Evolutionary conservation across 2,888 invertebrate species (phyloP).

Genomic region (Oligia strigilis): DNA sequence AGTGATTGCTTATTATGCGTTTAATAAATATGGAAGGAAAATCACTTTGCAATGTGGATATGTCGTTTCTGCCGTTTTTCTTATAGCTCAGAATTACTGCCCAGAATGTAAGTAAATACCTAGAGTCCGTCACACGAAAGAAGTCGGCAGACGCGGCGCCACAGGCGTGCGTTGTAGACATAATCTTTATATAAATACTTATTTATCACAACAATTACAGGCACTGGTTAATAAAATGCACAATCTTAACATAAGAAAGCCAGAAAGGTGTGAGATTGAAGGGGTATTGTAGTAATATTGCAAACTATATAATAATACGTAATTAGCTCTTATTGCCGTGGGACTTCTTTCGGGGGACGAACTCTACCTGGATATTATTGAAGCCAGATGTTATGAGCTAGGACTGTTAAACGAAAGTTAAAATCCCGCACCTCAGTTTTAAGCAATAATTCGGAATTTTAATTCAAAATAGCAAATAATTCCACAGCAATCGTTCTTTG

Average conservation of each 20-base stretch:
- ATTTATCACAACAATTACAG: no score
- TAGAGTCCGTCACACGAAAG: background rate
- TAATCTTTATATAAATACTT: background rate
- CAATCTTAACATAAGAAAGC: no score
- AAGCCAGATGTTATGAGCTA: no score
- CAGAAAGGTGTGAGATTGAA: background rate
- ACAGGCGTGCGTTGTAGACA: background rate
- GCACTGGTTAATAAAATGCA: no score
- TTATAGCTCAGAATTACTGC: constrained; percentile 78
- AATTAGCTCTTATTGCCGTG: background rate
- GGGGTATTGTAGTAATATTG: background rate
- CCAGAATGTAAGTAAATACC: constrained; percentile 76
- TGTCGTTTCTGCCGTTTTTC: constrained; percentile 75
- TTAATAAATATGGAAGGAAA: constrained; percentile 80
- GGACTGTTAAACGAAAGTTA: background rate
- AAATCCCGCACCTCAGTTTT: no score
- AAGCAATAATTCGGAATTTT: background rate
- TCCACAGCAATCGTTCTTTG: background rate
- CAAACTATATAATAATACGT: background rate
- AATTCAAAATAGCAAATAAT: background rate
- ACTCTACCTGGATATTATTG: background rate
- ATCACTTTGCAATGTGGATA: constrained; percentile 80
- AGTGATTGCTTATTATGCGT: constrained; percentile 77
- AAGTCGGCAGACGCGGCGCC: background rate
- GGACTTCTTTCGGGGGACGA: background rate